Evolutionary conservation across 2,888 invertebrate genomes (phyloP), one percentile per base, ranked within the genome.

Genomic region (Diaperis boleti): DNA sequence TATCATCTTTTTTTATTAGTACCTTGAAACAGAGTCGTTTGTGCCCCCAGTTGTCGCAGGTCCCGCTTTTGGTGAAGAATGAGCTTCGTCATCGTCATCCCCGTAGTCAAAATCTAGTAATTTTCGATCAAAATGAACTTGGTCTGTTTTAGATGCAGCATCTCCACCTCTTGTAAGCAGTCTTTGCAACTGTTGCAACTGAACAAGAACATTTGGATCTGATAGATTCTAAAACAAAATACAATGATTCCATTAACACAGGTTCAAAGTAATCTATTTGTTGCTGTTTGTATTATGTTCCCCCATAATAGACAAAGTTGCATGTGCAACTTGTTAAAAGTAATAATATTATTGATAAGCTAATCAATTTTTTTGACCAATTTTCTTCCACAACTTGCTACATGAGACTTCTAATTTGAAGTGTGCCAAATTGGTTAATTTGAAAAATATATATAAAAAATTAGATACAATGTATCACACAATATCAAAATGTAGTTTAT

Each of bases 31-130:
- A 22, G 72, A 66, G 61, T 68, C 75, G 74, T 80, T 76, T 78
- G 76, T 74, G n/a, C 76, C 76, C 11, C 78, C 73, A 4, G 17
- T 20, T 8, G 76, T 74, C 8, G 77, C 76, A n/a, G 76, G 74
- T n/a, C 77, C 76, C 11, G 78, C 77, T 66, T 83, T 82, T 0
- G 85, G 85, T 18, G 82, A 83, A 6, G 80, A 78, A 70, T 81
- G 81, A 54, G 86, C 87, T 31, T 91, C 90, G n/a, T 95, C 95
- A 56, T 95, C 95, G 67, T 95, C 95, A 71, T 95, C 95, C 57
- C 92, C 95, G 78, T 96, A 96, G 81, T 96, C 95, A 80, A 94
- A 96, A 81, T 95, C 92, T 62, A 96, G 82, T 10, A 95, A 82
- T 77, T 95, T 94, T 76, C 93, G 88, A 78, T 92, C 92, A 79